phyloP scores from a whole-genome alignment of 2,113 vertebrate genomes.

The Protobothrops flavoviridis region DNA sequence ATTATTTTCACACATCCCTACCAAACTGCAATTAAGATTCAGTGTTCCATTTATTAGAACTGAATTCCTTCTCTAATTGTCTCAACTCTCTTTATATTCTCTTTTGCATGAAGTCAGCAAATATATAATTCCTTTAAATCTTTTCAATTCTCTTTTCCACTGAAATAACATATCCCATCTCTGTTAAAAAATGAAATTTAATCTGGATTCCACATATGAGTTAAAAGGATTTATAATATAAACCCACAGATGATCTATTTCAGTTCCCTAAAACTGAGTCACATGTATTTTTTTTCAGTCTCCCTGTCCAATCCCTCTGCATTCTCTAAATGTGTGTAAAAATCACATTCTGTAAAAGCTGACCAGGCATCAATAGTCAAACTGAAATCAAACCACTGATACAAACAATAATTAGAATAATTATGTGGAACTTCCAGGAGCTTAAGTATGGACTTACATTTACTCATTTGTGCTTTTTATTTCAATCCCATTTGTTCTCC shows the following conservation, averaged over 20 bases:
- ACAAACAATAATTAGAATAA: neutral
- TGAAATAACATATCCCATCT: neutral
- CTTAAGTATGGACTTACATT: neutral
- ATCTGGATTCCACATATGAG: neutral
- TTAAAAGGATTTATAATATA: neutral
- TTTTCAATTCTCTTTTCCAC: neutral
- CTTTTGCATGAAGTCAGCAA: neutral
- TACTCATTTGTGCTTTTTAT: neutral
- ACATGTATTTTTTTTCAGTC: neutral
- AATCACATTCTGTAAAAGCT: neutral
- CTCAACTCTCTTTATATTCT: fast-evolving
- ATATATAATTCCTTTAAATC: neutral
- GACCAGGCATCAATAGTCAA: neutral
- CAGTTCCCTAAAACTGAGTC: fast-evolving
- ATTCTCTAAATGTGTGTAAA: neutral
- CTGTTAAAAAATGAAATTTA: neutral
- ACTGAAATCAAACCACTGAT: neutral
- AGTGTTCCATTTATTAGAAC: neutral
- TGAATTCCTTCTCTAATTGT: neutral
- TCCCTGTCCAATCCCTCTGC: neutral
- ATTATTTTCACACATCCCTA: neutral
- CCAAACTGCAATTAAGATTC: fast-evolving
- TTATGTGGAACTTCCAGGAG: neutral
- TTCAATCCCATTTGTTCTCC: neutral
- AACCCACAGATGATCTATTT: neutral